These are phyloP conservation scores for Brachynemurus nebulosus DNA, from an alignment of 2,888 invertebrate species.

Conservation along the genomic window DNA sequence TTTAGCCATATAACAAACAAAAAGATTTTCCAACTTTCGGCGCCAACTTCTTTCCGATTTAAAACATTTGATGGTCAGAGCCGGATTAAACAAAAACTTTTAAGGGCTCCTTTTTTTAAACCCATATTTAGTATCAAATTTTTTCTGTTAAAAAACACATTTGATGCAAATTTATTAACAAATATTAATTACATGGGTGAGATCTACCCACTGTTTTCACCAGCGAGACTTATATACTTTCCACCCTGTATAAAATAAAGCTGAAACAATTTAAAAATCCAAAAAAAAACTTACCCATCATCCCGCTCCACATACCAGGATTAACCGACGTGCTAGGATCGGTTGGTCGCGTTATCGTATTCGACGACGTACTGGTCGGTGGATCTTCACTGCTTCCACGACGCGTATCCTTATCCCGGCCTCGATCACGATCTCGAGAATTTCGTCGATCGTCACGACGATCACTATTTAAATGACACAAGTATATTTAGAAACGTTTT, in stretches of 20 bases:
- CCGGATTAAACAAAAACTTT: no score
- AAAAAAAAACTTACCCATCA: constrained; percentile 31
- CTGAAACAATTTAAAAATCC: no score
- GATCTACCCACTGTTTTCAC: no score
- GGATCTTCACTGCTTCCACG: constrained; percentile 13
- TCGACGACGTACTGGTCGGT: background rate
- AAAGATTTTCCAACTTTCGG: no score
- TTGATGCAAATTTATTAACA: no score
- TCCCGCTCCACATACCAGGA: constrained; percentile 29
- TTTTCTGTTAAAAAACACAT: no score
- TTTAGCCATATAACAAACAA: no score
- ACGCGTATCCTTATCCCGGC: constrained; percentile 18
- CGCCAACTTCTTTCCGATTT: no score
- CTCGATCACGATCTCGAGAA: constrained; percentile 27
- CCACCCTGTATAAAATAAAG: constrained; percentile 24
- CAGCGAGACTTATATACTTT: constrained; percentile 19
- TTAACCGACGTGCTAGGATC: constrained; percentile 21
- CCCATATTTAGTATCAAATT: background rate
- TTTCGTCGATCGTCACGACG: constrained; percentile 32
- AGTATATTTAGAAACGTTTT: no score
- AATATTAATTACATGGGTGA: no score
- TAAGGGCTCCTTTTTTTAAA: no score
- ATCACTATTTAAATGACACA: constrained; percentile 20
- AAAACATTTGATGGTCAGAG: no score
- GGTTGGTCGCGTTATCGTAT: background rate